These are phyloP conservation scores for Andricus curvator DNA, from an alignment of 2,888 invertebrate genomes.

Conservation along the genomic window DNA sequence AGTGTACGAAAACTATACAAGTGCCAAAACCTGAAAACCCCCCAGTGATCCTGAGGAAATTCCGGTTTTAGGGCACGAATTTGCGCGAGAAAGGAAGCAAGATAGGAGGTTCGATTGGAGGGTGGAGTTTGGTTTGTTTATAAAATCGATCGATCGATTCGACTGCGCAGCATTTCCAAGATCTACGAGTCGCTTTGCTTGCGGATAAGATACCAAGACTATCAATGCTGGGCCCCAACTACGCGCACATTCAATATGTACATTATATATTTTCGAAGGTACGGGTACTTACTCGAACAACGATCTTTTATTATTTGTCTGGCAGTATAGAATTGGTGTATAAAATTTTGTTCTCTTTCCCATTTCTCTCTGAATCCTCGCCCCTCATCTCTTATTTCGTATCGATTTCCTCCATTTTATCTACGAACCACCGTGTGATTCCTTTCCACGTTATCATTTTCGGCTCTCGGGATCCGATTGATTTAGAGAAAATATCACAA, in stretches of 20 bases:
- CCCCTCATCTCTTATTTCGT: conserved; percentile 39
- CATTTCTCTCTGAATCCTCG: conserved; percentile 4
- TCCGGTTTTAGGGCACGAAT: not conserved
- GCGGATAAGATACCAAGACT: conserved; percentile 49
- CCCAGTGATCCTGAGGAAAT: conserved; percentile 13
- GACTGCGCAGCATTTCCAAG: conserved; percentile 58
- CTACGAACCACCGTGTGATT: conserved; percentile 44
- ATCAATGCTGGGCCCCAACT: conserved; percentile 56
- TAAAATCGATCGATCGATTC: conserved; percentile 62
- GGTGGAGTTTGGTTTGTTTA: not conserved
- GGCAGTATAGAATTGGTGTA: conserved; percentile 58
- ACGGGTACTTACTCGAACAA: conserved; percentile 49
- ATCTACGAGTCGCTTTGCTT: conserved; percentile 19
- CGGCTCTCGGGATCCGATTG: conserved; percentile 62
- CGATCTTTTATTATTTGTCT: conserved; percentile 47
- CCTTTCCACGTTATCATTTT: conserved; percentile 42
- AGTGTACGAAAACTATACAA: conserved; percentile 5
- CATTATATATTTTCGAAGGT: conserved; percentile 37
- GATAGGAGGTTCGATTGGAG: conserved; percentile 9
- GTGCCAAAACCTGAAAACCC: not conserved
- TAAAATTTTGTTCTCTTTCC: conserved; percentile 45
- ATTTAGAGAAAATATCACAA: conserved; percentile 70
- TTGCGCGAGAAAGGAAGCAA: conserved; percentile 32
- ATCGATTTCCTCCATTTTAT: conserved; percentile 48
- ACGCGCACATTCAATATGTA: conserved; percentile 50